Base-by-base conservation (phyloP, 2,888 invertebrate genomes). In the Synergus gifuensis region DNA sequence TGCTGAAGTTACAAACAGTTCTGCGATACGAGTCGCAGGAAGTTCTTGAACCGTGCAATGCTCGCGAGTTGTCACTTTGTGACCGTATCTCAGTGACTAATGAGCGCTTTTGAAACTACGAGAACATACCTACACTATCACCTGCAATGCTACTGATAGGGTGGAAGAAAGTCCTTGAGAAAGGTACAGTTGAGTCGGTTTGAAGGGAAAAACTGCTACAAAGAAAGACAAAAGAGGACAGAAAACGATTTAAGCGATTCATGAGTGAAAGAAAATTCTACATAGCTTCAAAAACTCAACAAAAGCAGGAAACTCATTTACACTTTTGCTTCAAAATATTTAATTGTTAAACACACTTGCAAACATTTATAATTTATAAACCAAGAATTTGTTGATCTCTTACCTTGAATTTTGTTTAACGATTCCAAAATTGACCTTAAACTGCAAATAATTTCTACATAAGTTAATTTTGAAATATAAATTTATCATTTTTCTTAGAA, bases 71-170 rank as follows among this genome's bases (percentile, higher is more conserved):
- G 88, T 87, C 89, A 89, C 88, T 87, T 87, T 86, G 89, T 86
- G 88, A 88, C 88, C 88, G 88, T 89, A 90, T 90, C 89, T 87
- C 87, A 83, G 84, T 89, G 89, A 89, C 90, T 89, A 90, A 90
- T 90, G 89, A 90, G 90, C 86, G 87, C 87, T 89, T 89, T 89
- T 87, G 86, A 87, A 88, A 88, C 83, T 82, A 84, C 82, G 82
- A 82, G 83, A 81, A 83, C 81, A 16, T 78, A 82, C 81, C 28
- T 54, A 73, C 7, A 73, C 54, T 73, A 73, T 73, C 73, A 69
- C 46, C 28, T 16, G 54, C 54, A 73, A 54, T 22, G 36, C 12
- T 73, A 49, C 73, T 54, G 73, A 73, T 73, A 73, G 36, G 54
- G 22, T 73, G 73, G n/a, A 73, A 54, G 54, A 54, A 73, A 73